Percentiles rank a stretch among this genome's conserved stretches.
Conservation (phyloP, 1,140 invertebrate genomes). For the Neuroterus valhalla region DNA sequence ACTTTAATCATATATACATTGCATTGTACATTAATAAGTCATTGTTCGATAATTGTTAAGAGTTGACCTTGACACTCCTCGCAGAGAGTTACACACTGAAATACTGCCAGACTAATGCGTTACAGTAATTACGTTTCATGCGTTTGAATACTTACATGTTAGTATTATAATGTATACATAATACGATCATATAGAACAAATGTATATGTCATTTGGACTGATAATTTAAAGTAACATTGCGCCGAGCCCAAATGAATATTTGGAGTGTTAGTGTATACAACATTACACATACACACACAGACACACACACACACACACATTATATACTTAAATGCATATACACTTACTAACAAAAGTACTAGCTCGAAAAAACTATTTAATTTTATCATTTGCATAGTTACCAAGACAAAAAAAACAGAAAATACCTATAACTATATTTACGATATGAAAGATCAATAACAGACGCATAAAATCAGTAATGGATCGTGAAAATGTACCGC, state of each 20-base stretch:
- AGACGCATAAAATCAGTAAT: constrained; percentile 37
- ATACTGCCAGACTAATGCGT: constrained; percentile 48
- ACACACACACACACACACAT: neutral
- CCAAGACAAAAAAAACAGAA: constrained; percentile 65
- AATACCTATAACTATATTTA: constrained; percentile 5
- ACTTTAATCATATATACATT: too few relatives aligned
- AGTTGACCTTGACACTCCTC: too few relatives aligned
- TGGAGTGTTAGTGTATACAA: neutral
- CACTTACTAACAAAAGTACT: neutral
- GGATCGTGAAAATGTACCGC: constrained; percentile 15
- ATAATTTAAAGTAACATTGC: constrained; percentile 26
- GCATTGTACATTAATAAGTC: too few relatives aligned
- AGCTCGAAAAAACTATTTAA: constrained; percentile 56
- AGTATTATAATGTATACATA: neutral
- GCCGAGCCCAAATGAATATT: constrained; percentile 19
- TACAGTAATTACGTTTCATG: constrained; percentile 53
- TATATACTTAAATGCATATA: constrained; percentile 8
- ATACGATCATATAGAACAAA: neutral
- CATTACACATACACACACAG: neutral
- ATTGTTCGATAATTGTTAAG: too few relatives aligned
- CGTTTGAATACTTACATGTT: constrained; percentile 22
- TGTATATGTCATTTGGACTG: constrained; percentile 9
- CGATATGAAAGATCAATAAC: constrained; percentile 29
- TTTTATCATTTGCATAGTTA: constrained; percentile 65
- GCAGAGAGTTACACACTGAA: constrained; percentile 15